phyloP scores from a whole-genome alignment of 2,888 invertebrate genomes.

The Acleris sparsana region DNA sequence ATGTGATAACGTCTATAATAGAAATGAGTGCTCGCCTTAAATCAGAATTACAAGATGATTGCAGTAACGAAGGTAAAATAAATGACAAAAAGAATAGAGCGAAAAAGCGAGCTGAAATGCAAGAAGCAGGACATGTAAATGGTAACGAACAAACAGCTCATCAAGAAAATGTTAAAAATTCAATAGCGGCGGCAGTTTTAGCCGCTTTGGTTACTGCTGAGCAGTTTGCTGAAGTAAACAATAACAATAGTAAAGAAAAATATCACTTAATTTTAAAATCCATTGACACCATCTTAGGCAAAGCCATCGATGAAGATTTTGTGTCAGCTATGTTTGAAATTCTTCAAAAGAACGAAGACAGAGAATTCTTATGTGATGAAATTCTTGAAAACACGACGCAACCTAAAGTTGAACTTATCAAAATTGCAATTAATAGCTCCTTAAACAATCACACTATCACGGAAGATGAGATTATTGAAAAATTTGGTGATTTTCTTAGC shows the following conservation, averaged over 20 bases:
- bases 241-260: constrained; percentile 77
- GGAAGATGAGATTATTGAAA: constrained; percentile 85
- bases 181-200: constrained; percentile 79
- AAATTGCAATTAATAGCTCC: constrained; percentile 79
- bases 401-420: constrained; percentile 86
- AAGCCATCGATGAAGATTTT: constrained; percentile 75
- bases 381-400: constrained; percentile 77
- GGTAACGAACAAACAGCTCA: constrained; percentile 64
- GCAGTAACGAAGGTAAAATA: constrained; percentile 51
- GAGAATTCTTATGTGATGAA: constrained; percentile 76
- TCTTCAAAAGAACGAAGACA: constrained; percentile 78
- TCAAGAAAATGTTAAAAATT: constrained; percentile 80
- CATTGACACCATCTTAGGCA: constrained; percentile 78
- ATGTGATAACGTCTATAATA: constrained; percentile 77
- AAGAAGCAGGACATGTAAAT: constrained; percentile 50
- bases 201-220: constrained; percentile 79
- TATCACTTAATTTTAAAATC: constrained; percentile 78
- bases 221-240: constrained; percentile 77
- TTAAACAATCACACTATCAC: constrained; percentile 74
- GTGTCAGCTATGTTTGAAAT: constrained; percentile 77
- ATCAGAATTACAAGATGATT: constrained; percentile 65
- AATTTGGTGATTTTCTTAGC: constrained; percentile 85
- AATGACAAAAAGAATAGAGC: constrained; percentile 62
- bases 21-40: constrained; percentile 80
- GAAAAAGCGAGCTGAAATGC: constrained; percentile 59